Conservation (phyloP, 1,140 invertebrate species). For the Atta cephalotes region DNA sequence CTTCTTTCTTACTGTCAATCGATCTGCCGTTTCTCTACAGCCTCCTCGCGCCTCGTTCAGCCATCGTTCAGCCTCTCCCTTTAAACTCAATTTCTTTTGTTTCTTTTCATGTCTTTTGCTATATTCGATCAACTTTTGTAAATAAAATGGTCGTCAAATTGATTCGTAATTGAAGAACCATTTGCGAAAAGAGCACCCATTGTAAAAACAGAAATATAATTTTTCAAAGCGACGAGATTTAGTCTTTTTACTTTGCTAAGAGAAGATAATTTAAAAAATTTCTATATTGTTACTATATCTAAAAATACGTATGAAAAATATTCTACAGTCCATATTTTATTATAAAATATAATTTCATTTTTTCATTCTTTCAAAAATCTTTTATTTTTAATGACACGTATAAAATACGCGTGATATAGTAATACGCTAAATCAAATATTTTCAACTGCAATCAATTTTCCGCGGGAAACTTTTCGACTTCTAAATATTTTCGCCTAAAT, state of each 20-base stretch:
- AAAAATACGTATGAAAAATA: background rate
- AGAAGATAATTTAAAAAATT: background rate
- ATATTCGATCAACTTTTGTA: conserved; percentile 25
- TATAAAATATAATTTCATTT: background rate
- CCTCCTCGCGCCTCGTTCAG: background rate
- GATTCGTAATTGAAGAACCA: conserved; percentile 34
- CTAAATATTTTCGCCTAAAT: background rate
- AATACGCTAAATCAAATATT: background rate
- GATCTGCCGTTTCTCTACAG: conserved; percentile 21
- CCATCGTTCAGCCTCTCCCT: conserved; percentile 11
- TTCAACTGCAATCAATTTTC: background rate
- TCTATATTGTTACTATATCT: background rate
- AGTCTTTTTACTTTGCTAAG: background rate
- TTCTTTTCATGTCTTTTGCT: conserved; percentile 37
- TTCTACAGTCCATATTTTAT: background rate
- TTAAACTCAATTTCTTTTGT: conserved; percentile 61
- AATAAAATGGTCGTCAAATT: conserved; percentile 37
- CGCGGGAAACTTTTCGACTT: background rate
- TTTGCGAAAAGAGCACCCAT: background rate
- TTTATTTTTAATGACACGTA: background rate
- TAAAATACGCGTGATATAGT: too few relatives aligned
- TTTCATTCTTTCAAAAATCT: background rate
- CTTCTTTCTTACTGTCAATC: conserved; percentile 47
- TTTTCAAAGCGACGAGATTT: background rate
- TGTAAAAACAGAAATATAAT: conserved; percentile 16